Percentiles rank a stretch among this genome's conserved stretches.
Evolutionary conservation across 2,113 vertebrate species (phyloP).

Genomic region (Dipodomys stephensi): DNA sequence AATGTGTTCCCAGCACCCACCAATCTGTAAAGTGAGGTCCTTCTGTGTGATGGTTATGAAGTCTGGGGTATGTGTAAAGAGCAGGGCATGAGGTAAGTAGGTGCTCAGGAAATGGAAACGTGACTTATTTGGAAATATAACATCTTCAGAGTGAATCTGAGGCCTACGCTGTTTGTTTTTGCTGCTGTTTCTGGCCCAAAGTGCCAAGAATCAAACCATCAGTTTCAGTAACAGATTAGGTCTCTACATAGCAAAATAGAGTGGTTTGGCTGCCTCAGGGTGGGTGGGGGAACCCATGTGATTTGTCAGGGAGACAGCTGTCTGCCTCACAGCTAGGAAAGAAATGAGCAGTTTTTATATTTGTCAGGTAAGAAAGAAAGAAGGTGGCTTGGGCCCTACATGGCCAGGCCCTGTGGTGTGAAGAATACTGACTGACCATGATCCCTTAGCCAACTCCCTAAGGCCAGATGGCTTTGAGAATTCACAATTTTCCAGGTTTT

Average conservation of each 20-base stretch:
- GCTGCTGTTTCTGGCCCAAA: not conserved
- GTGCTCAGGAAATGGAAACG: not conserved
- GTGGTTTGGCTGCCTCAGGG: not conserved
- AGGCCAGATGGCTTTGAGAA: not conserved
- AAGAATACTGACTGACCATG: not conserved
- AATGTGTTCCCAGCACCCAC: not conserved
- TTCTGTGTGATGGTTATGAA: not conserved
- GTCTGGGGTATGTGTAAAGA: not conserved
- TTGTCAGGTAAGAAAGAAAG: not conserved
- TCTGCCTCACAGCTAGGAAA: not conserved
- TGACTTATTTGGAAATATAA: not conserved
- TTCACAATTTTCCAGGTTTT: conserved; percentile 43
- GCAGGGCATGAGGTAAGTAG: not conserved
- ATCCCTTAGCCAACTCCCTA: not conserved
- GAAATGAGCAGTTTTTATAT: not conserved
- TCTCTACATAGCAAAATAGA: not conserved
- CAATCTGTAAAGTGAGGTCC: not conserved
- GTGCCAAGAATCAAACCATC: not conserved
- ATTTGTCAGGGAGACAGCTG: not conserved
- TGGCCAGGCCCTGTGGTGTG: not conserved
- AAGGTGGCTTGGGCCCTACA: not conserved
- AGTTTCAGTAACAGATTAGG: not conserved
- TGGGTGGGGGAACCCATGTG: not conserved
- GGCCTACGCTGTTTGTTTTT: not conserved
- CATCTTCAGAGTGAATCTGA: not conserved